These are phyloP conservation scores for Naja naja DNA, from an alignment of 2,113 vertebrate genomes.

Conservation along the genomic window DNA sequence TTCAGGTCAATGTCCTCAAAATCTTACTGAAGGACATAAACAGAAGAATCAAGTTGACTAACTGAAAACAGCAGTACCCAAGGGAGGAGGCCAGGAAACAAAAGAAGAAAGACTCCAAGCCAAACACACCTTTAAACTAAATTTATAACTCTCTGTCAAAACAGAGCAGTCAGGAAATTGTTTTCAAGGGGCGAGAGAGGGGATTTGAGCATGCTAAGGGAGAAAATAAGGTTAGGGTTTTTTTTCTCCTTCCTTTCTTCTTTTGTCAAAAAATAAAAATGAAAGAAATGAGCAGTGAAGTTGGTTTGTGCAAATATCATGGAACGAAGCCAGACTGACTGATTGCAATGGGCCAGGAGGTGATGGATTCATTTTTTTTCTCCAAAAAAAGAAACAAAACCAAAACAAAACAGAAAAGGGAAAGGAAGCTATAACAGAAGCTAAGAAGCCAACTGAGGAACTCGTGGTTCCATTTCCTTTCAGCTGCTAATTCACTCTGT, in stretches of 20 bases:
- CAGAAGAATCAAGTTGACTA: constrained; percentile 40
- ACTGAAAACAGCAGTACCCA: constrained; percentile 42
- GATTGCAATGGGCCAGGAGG: not conserved
- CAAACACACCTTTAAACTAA: constrained; percentile 37
- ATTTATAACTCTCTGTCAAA: constrained; percentile 43
- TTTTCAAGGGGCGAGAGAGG: constrained; percentile 49
- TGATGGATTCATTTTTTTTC: not conserved
- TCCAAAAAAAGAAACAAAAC: not conserved
- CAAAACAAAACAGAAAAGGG: not conserved
- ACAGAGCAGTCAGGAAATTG: constrained; percentile 45
- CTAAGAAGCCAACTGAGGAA: not conserved
- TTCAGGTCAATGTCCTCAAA: constrained; percentile 46
- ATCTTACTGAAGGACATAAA: constrained; percentile 35
- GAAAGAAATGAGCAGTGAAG: constrained; percentile 28
- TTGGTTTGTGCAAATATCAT: not conserved
- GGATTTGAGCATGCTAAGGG: not conserved
- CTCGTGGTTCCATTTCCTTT: not conserved
- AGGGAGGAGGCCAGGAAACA: constrained; percentile 31
- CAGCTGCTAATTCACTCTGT: not conserved
- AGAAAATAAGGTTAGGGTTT: constrained; percentile 10
- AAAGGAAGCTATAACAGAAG: not conserved
- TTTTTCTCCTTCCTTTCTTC: constrained; percentile 5
- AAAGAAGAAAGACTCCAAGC: constrained; percentile 8
- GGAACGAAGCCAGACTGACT: constrained; percentile 1
- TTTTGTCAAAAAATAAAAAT: constrained; percentile 25